Base-by-base conservation (phyloP, 2,113 vertebrate genomes). In the Semnornis frantzii region DNA sequence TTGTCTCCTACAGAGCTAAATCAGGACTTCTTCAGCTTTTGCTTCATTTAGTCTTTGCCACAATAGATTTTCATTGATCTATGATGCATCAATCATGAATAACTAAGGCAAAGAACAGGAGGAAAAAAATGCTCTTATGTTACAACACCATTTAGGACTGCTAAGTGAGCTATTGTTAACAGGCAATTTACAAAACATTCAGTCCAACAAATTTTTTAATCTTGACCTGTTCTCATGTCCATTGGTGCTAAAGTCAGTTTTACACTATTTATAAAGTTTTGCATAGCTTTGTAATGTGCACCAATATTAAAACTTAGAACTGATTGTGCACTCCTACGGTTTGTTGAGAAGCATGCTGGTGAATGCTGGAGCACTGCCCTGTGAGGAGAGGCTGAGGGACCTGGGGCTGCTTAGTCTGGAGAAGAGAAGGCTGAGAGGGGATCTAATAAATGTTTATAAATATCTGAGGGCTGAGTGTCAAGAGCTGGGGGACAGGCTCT, bases 1-100 rank as follows among this genome's bases (percentile, higher is more conserved):
- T 97, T 78, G 70, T 72, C 63, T 94, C 87, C 76, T 63, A 42
- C 34, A 73, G 76, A 75, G 58, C 65, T 94, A 93, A 90, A 92
- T 71, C 33, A 82, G 66, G 87, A 90, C 82, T 81, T 82, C 73
- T 95, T 88, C 73, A 81, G 68, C 6, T 92, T 69, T 55, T 0
- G 5, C 83, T 83, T 91, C 63, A 72, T 78, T 91, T 68, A 75
- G n/a, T 46, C 44, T 72, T 90, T 81, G 72, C 73, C 81, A 4
- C 34, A 24, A 77, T 31, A 83, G 72, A 89, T 37, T 90, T 24
- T 12, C 20, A 78, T 19, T 75, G 50, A 91, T 74, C 65, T 65
- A 1, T 31, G 20, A 33, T 23, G 24, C 27, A 73, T 24, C 21
- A 76, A 24, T 64, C 34, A 46, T 50, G 44, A 91, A 82, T 63